These are phyloP conservation scores for Alloscopus bannaensis DNA, from an alignment of 2,888 invertebrate genomes.

Conservation along the genomic window DNA sequence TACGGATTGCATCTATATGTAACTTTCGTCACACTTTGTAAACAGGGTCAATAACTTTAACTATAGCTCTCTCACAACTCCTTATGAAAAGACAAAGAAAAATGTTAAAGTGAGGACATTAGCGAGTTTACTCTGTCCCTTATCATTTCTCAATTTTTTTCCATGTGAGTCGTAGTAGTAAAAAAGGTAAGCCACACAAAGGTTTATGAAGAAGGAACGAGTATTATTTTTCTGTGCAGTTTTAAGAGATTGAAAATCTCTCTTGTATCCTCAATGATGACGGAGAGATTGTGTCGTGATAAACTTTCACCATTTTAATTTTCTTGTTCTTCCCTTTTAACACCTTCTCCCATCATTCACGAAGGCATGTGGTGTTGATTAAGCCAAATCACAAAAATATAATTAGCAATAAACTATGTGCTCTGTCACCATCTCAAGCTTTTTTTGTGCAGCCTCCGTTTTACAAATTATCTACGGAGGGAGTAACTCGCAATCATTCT, in stretches of 20 bases:
- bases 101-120: no score
- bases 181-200: no score
- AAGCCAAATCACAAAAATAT: conserved; percentile 59
- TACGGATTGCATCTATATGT: conserved; percentile 26
- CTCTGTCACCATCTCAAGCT: no score
- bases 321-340: conserved; percentile 17
- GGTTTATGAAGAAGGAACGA: no score
- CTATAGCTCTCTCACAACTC: no score
- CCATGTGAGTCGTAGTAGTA: no score
- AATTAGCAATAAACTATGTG: conserved; percentile 44
- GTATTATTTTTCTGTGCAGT: background rate
- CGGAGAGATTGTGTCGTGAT: conserved; percentile 54
- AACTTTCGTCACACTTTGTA: conserved; percentile 61
- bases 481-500: no score
- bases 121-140: no score
- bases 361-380: conserved; percentile 18
- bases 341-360: conserved; percentile 20
- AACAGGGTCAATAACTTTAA: conserved; percentile 63
- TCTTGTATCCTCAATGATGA: conserved; percentile 6
- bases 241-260: background rate
- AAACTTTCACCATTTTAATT: conserved; percentile 62
- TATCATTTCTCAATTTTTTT: background rate
- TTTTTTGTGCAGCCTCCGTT: conserved; percentile 2
- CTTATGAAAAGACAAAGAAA: background rate
- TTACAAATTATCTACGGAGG: no score